Base-by-base conservation (phyloP, 1,140 invertebrate genomes). In the Pygmarrhopalites habei region DNA sequence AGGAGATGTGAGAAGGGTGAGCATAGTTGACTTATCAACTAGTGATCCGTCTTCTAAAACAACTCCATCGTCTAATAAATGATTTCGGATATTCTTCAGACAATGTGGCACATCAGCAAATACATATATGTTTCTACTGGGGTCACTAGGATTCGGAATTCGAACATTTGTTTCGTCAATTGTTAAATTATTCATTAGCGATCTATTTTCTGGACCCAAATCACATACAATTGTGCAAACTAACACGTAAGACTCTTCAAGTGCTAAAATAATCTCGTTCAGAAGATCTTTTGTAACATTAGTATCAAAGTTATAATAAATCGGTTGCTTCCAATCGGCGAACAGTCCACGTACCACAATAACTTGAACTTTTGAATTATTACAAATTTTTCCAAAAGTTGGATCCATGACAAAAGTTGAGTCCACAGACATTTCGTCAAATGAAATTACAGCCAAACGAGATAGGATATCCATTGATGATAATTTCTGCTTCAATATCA, bases 271-370 rank as follows among this genome's bases (percentile, higher is more conserved):
- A 15, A 72, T 47, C 2, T 62, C 46, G 0, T 44, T 32, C 17
- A 73, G 53, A 1, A 66, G 5, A 58, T 58, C 26, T 56, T 65
- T 65, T 0, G 64, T 74, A 62, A 77, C 71, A n/a, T 44, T 1
- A 14, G 49, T 60, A 46, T 76, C 72, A 69, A 71, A 76, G 47
- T 68, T 51, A 63, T 67, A 72, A 51, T 67, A 74, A 15, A 77
- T 57, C 0, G 71, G 70, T 65, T 76, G 73, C 52, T 75, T 75
- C 74, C 74, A 76, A 1, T 71, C 71, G 4, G 21, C 32, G 57
- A 67, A 53, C 10, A 77, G 43, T 25, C 69, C 69, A 19, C 66
- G 1, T 12, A 66, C 1, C 35, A 68, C 51, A 10, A 60, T 44
- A 28, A 63, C 62, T 49, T 70, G 69, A 28, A 44, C 66, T 39